A percentile compares a stretch with the other conserved stretches of the same genome.
These are phyloP conservation scores for Potamilus streckersoni DNA, from an alignment of 1,140 invertebrate genomes.

Conservation along the genomic window DNA sequence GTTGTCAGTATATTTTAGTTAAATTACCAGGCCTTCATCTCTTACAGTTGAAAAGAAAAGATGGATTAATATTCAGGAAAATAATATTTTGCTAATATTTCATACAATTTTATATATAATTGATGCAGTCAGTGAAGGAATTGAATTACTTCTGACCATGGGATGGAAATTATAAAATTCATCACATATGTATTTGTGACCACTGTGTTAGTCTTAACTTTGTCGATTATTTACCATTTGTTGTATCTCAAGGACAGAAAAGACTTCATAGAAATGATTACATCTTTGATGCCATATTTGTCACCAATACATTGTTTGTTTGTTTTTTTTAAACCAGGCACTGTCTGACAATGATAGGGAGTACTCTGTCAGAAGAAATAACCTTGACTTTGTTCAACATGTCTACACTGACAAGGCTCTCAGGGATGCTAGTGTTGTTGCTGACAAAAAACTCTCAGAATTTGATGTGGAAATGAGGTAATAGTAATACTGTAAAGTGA, in stretches of 20 bases:
- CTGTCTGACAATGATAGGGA: constrained; percentile 66
- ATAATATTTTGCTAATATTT: no score
- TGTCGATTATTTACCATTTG: neutral
- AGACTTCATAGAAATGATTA: neutral
- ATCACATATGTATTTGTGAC: no score
- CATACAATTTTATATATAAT: no score
- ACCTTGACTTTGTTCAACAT: constrained; percentile 69
- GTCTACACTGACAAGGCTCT: constrained; percentile 68
- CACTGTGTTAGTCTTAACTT: neutral
- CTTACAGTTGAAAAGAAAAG: no score
- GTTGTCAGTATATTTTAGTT: no score
- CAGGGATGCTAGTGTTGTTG: constrained; percentile 69
- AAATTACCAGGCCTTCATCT: no score
- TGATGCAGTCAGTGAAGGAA: no score
- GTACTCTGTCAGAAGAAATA: constrained; percentile 64
- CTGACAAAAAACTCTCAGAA: constrained; percentile 69
- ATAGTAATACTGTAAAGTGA: constrained; percentile 1
- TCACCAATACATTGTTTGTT: neutral
- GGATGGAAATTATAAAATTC: neutral
- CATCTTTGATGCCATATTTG: neutral
- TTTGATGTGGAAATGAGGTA: constrained; percentile 72
- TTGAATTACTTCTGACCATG: no score
- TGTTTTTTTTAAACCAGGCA: constrained; percentile 43
- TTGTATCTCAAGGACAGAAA: no score
- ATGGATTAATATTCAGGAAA: no score